A percentile compares a stretch with the other conserved stretches of the same genome.
phyloP scores from a whole-genome alignment of 2,888 invertebrate genomes.

The Volucella inflata region DNA sequence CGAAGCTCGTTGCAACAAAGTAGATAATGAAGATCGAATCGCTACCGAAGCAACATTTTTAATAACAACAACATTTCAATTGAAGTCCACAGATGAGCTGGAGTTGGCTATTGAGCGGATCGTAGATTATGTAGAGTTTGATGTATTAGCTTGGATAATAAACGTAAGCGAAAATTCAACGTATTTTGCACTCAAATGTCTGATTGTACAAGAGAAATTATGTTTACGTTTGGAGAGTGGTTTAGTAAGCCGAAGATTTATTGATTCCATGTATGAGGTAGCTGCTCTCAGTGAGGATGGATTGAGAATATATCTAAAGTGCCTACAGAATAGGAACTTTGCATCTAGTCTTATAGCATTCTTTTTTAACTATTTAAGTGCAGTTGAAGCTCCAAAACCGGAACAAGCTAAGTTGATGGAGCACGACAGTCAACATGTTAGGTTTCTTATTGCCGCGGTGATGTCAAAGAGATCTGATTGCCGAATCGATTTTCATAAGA shows the following conservation, averaged over 20 bases:
- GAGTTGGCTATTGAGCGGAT: conserved; percentile 51
- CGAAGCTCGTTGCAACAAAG: conserved; percentile 6
- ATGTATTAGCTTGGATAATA: conserved; percentile 61
- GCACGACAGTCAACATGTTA: conserved; percentile 50
- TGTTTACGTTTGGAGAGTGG: conserved; percentile 44
- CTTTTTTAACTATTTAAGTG: conserved; percentile 38
- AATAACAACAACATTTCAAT: conserved; percentile 41
- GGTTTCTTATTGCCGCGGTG: conserved; percentile 63
- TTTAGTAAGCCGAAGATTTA: conserved; percentile 23
- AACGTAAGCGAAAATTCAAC: conserved; percentile 32
- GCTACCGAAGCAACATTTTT: conserved; percentile 48
- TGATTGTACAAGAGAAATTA: conserved; percentile 41
- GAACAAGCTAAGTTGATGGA: conserved; percentile 18
- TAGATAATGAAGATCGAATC: conserved; percentile 7
- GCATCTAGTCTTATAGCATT: conserved; percentile 55
- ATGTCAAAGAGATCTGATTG: conserved; percentile 50
- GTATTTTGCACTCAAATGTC: conserved; percentile 53
- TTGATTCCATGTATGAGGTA: conserved; percentile 58
- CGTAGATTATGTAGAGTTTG: conserved; percentile 41
- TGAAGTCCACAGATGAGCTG: conserved; percentile 30
- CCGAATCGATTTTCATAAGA: conserved; percentile 60
- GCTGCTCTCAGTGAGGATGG: conserved; percentile 49
- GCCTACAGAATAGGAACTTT: conserved; percentile 51
- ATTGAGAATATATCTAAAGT: conserved; percentile 41
- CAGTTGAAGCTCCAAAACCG: neutral